phyloP scores from a whole-genome alignment of 2,113 vertebrate genomes.

The Buteo buteo region DNA sequence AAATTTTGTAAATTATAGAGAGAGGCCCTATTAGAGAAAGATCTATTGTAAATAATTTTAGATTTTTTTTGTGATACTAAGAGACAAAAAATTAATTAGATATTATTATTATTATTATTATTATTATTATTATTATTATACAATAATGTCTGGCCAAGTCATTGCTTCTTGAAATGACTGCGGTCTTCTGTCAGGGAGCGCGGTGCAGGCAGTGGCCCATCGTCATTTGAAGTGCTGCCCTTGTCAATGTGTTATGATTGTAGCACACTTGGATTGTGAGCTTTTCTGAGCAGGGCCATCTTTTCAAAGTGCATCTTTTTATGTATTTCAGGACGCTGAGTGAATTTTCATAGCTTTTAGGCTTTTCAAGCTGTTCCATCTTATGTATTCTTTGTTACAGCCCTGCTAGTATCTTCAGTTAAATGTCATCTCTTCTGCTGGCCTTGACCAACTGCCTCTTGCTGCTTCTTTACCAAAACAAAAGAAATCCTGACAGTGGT shows the following conservation, averaged over 20 bases:
- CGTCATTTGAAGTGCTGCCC: not conserved
- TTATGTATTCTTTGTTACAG: not conserved
- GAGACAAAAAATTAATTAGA: not conserved
- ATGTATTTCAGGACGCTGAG: not conserved
- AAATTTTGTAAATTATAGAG: not conserved
- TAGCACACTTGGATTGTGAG: not conserved
- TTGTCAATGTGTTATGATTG: not conserved
- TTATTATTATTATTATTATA: no score
- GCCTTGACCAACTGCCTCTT: not conserved
- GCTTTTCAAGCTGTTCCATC: not conserved
- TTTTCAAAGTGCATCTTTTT: not conserved
- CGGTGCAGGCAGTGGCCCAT: fast-evolving
- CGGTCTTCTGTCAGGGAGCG: fast-evolving
- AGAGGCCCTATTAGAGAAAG: not conserved
- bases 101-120: no score
- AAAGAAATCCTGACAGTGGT: not conserved
- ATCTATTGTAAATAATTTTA: not conserved
- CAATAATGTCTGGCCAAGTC: not conserved
- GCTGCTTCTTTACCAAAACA: not conserved
- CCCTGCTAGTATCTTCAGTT: not conserved
- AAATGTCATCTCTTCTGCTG: not conserved
- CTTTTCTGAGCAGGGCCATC: not conserved
- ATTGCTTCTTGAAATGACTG: no score
- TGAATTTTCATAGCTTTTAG: not conserved
- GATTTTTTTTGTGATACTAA: not conserved